Evolutionary conservation across 2,888 invertebrate species (phyloP).

Genomic region (Dicranocentrus wangi): DNA sequence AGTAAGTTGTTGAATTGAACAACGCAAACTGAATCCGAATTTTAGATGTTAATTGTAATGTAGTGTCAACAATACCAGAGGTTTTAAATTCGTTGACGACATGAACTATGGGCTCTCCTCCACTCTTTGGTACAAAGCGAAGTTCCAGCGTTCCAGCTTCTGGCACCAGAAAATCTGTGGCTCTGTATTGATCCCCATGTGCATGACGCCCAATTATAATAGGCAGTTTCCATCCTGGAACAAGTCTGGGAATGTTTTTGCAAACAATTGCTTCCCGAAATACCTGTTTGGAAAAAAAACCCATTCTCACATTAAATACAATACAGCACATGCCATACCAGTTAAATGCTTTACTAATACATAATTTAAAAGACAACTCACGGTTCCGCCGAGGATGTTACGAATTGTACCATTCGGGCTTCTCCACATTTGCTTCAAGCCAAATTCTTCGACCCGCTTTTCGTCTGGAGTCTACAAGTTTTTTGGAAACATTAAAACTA

Average conservation of each 20-base stretch:
- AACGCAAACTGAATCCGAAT: too few species aligned
- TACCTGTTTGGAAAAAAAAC: conserved; percentile 69
- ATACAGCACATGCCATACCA: too few species aligned
- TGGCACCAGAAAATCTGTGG: conserved; percentile 96
- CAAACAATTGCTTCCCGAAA: conserved; percentile 77
- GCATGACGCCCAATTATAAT: conserved; percentile 99
- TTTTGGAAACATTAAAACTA: too few species aligned
- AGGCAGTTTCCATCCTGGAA: conserved; percentile 95
- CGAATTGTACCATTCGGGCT: conserved; percentile 79
- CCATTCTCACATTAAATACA: too few species aligned
- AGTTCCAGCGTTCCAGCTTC: conserved; percentile 91
- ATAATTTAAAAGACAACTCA: too few species aligned
- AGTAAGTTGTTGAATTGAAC: too few species aligned
- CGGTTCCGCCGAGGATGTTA: conserved; percentile 78
- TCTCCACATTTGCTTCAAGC: conserved; percentile 79
- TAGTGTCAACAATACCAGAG: too few species aligned
- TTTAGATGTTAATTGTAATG: too few species aligned
- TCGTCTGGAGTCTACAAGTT: conserved; percentile 94
- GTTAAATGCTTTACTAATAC: too few species aligned
- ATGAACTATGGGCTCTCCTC: conserved; percentile 80
- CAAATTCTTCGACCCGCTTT: conserved; percentile 84
- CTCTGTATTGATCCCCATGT: conserved; percentile 97
- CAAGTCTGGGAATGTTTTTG: conserved; percentile 91
- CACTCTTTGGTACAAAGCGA: conserved; percentile 83
- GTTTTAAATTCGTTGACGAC: conserved; percentile 90